A percentile compares a stretch with the other conserved stretches of the same genome.
Evolutionary conservation across 2,113 vertebrate species (phyloP).

Genomic region (Dipodomys merriami): DNA sequence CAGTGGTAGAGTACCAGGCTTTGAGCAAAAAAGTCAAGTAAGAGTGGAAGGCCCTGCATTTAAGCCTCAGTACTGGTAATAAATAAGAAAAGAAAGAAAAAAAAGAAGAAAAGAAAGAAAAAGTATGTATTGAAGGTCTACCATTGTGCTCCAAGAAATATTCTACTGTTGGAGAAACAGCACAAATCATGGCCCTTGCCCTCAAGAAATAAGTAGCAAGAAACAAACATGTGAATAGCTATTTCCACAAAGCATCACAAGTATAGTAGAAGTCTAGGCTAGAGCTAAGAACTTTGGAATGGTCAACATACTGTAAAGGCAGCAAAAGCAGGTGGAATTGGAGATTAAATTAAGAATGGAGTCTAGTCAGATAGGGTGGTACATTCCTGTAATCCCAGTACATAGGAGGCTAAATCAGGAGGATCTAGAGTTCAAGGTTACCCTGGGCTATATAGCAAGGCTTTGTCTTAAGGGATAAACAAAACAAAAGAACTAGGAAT

Average conservation of each 20-base stretch:
- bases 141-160: constrained; percentile 8
- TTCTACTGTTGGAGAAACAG: neutral
- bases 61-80: no score
- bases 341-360: constrained; percentile 40
- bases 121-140: constrained; percentile 62
- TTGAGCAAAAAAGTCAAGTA: no score
- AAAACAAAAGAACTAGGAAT: neutral
- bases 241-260: constrained; percentile 20
- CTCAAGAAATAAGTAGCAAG: constrained; percentile 33
- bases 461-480: no score
- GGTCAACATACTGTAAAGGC: neutral
- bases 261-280: constrained; percentile 2
- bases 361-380: neutral
- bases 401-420: no score
- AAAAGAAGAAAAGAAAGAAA: neutral
- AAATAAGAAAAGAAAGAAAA: no score
- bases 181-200: constrained; percentile 34
- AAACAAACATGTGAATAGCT: constrained; percentile 32
- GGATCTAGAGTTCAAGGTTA: neutral
- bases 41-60: no score
- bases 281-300: constrained; percentile 31
- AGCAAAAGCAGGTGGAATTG: neutral
- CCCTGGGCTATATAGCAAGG: no score
- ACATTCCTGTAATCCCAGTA: no score
- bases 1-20: no score